Evolutionary conservation across 1,140 invertebrate species (phyloP).

Genomic region (Andricus grossulariae): DNA sequence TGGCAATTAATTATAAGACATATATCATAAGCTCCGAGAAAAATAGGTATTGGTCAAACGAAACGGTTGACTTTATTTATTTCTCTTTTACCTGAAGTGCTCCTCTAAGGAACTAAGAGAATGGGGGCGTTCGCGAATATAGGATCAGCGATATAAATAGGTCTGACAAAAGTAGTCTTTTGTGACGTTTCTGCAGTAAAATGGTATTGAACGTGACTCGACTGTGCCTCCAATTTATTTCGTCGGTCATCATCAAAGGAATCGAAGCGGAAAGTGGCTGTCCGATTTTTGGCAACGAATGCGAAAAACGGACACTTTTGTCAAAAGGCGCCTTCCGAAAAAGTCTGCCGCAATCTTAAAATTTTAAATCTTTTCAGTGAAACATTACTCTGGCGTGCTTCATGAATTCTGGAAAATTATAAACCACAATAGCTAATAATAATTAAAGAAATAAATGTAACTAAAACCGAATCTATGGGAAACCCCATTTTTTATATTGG

Average conservation of each 20-base stretch:
- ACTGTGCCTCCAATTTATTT: conserved; percentile 10
- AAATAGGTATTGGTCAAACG: neutral
- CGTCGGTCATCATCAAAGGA: conserved; percentile 18
- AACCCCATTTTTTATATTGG: no score
- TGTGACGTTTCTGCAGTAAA: conserved; percentile 21
- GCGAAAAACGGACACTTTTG: no score
- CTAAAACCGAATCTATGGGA: no score
- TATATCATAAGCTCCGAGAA: neutral
- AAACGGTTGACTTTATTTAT: neutral
- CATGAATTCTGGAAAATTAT: no score
- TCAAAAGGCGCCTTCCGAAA: no score
- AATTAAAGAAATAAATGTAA: no score
- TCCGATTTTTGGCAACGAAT: conserved; percentile 3
- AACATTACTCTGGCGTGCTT: no score
- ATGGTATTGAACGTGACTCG: conserved; percentile 15
- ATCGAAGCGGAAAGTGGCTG: conserved; percentile 1
- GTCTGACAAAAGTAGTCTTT: conserved; percentile 10
- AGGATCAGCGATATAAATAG: conserved; percentile 15
- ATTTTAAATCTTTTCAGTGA: no score
- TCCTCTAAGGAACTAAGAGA: neutral
- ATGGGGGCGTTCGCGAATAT: neutral
- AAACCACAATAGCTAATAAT: no score
- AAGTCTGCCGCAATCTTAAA: no score
- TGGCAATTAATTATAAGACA: no score
- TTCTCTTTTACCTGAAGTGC: neutral